Base-by-base conservation (phyloP, 2,797 vertebrate species). In the Chelidonichthys spinosus region DNA sequence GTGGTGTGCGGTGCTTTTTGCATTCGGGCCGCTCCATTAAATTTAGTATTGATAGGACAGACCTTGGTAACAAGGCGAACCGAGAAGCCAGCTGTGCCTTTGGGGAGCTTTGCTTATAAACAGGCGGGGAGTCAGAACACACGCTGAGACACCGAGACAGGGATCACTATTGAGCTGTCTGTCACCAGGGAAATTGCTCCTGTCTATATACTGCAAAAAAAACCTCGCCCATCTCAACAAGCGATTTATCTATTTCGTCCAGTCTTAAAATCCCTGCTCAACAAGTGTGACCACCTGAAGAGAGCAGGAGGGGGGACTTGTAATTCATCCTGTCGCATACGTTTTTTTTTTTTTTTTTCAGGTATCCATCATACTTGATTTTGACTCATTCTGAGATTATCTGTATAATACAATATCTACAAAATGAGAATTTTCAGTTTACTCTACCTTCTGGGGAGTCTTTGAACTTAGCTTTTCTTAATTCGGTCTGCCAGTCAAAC, bases 101-200 rank as follows among this genome's bases (percentile, higher is more conserved):
- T 88, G 69, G 82, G 80, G 66, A 81, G 79, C 79, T 83, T 85
- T 90, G 74, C 88, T 93, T 87, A 88, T 91, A 92, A 92, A 83
- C 85, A 87, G 83, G 74, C 85, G 50, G 83, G 84, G 72, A 88
- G 89, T 85, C 85, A 83, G 76, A 87, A 78, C 83, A 83, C 90
- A 86, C 79, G 80, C 74, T 68, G 80, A 85, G 84, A 81, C 80
- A 55, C 58, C 44, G 58, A 88, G 73, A 81, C 79, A 81, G 70
- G 78, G 83, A 90, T 92, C 81, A 84, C 82, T 77, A 82, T 78
- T 78, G 88, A 89, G 75, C 84, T 84, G 80, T 87, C 84, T 66
- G 82, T 90, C 89, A 87, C 69, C 61, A 13, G 83, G 85, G 80
- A 88, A 84, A 85, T 85, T 68, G 69, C 49, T 89, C 63, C 74